phyloP scores from a whole-genome alignment of 2,888 invertebrate species.

The Conchocele bisecta region DNA sequence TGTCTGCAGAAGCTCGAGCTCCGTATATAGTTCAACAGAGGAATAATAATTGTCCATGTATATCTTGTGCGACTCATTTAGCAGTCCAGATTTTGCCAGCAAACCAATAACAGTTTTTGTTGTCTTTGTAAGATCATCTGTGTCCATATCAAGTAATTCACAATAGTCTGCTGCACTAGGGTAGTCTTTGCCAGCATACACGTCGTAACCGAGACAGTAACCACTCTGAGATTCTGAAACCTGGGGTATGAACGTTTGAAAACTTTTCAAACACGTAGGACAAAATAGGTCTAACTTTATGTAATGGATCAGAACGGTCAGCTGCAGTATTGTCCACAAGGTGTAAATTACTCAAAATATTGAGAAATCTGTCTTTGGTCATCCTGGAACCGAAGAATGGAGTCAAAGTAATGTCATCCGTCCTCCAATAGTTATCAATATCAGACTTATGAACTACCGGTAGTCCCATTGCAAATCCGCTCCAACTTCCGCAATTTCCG shows the following conservation, averaged over 20 bases:
- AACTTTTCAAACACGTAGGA: no score
- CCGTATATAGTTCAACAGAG: slow-evolving; percentile 25
- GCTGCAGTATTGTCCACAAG: slow-evolving; percentile 34
- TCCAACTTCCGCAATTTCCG: no score
- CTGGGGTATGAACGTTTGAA: no score
- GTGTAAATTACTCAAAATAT: slow-evolving; percentile 21
- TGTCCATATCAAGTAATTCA: no score
- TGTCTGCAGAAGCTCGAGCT: slow-evolving; percentile 15
- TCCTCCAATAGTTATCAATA: no score
- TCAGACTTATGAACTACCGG: no score
- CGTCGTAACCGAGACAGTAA: slow-evolving; percentile 36
- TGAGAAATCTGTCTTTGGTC: slow-evolving; percentile 17
- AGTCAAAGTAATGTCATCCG: no score
- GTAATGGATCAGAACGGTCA: slow-evolving; percentile 35
- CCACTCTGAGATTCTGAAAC: slow-evolving; percentile 36
- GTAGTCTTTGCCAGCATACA: slow-evolving; percentile 47
- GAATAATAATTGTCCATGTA: slow-evolving; percentile 50
- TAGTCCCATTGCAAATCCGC: no score
- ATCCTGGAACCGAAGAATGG: no score
- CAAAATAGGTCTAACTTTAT: slow-evolving; percentile 43
- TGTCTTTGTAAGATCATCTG: not conserved
- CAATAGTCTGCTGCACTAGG: no score
- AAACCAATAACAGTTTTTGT: slow-evolving; percentile 40
- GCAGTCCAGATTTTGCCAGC: slow-evolving; percentile 14
- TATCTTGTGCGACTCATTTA: slow-evolving; percentile 32